These are phyloP conservation scores for Drosophila kikkawai DNA, from an alignment of 1,140 invertebrate species.

Conservation along the genomic window DNA sequence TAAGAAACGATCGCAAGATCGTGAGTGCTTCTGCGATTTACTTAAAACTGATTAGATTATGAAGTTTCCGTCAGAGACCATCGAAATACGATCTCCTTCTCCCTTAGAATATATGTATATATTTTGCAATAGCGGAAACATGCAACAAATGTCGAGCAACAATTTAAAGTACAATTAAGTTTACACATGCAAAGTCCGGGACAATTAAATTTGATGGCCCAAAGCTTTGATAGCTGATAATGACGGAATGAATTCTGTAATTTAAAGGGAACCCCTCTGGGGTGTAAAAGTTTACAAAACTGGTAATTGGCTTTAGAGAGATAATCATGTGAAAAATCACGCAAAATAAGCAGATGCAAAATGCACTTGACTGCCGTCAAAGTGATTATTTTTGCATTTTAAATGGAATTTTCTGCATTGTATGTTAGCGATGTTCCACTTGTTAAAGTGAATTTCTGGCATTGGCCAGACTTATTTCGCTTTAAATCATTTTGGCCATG, in stretches of 20 bases:
- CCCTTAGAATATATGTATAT: not conserved
- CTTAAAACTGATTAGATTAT: slow-evolving; percentile 1
- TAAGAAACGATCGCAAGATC: slow-evolving; percentile 43
- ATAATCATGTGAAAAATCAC: slow-evolving; percentile 74
- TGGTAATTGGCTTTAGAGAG: slow-evolving; percentile 51
- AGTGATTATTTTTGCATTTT: slow-evolving; percentile 4
- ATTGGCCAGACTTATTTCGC: slow-evolving; percentile 26
- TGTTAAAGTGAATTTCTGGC: slow-evolving; percentile 23
- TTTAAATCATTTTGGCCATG: slow-evolving; percentile 47
- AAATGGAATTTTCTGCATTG: slow-evolving; percentile 3
- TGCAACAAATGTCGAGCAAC: slow-evolving; percentile 55
- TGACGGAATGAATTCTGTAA: slow-evolving; percentile 13
- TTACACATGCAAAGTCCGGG: slow-evolving; percentile 43
- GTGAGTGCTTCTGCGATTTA: slow-evolving; percentile 1
- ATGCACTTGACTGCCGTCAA: slow-evolving; percentile 32
- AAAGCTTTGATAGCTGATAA: slow-evolving; percentile 38
- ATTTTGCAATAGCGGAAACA: slow-evolving; percentile 4
- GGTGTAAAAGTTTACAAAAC: slow-evolving; percentile 59
- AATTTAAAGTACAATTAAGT: slow-evolving; percentile 48
- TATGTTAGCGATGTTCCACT: slow-evolving; percentile 3
- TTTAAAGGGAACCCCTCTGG: slow-evolving; percentile 10
- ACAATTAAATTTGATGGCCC: slow-evolving; percentile 45
- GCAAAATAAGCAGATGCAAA: slow-evolving; percentile 61
- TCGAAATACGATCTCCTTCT: slow-evolving; percentile 1
- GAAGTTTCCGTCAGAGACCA: slow-evolving; percentile 23